phyloP scores from a whole-genome alignment of 2,113 vertebrate genomes.

The Elaphurus davidianus region DNA sequence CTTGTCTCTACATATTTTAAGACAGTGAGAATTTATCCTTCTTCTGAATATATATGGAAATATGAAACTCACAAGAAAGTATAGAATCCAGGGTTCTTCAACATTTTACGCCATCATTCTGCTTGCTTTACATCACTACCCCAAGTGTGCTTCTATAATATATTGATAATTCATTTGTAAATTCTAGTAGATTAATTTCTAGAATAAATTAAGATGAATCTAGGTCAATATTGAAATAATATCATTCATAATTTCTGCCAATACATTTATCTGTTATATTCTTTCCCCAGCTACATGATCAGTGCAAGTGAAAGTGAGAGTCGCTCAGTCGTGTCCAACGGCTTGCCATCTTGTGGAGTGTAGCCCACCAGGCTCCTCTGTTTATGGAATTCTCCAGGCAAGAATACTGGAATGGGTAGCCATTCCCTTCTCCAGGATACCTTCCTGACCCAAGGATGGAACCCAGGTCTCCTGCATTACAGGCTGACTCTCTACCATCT shows the following conservation, averaged over 20 bases:
- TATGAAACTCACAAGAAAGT: neutral
- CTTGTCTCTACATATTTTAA: neutral
- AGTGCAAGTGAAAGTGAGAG: neutral
- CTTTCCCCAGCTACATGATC: neutral
- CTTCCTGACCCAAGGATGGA: neutral
- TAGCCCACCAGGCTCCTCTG: neutral
- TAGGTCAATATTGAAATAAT: neutral
- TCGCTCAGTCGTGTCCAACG: fast-evolving
- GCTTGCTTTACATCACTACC: neutral
- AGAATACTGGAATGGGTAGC: neutral
- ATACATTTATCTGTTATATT: neutral
- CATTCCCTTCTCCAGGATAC: neutral
- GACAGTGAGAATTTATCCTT: neutral
- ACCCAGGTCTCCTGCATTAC: neutral
- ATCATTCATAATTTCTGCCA: neutral
- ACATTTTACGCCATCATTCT: neutral
- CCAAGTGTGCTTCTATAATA: neutral
- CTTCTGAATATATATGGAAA: neutral
- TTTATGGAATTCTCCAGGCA: neutral
- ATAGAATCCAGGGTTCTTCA: neutral
- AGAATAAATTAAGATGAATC: constrained; percentile 24
- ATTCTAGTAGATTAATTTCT: neutral
- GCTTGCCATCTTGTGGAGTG: neutral
- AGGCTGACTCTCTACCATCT: neutral
- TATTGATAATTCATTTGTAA: neutral